Evolutionary conservation across 2,888 invertebrate genomes (phyloP).

Genomic region (Mimas tiliae): DNA sequence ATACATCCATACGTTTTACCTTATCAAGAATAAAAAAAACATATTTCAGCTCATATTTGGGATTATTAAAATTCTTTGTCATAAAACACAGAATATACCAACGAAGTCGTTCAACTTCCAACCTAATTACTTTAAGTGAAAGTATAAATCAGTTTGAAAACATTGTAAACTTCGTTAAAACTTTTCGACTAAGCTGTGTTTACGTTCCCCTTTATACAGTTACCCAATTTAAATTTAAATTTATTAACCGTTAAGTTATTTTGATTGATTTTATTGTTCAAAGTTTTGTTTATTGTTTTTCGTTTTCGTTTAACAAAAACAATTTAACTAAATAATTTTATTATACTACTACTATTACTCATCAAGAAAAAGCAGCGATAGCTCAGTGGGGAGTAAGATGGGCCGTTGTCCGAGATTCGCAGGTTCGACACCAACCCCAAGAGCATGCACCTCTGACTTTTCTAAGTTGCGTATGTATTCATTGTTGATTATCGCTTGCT

Average conservation of each 20-base stretch:
- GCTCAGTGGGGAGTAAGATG: no score
- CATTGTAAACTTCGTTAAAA: conserved; percentile 23
- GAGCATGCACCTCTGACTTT: no score
- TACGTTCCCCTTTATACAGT: conserved; percentile 27
- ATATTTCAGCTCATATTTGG: conserved; percentile 4
- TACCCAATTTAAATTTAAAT: conserved; percentile 28
- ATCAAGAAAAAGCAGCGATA: no score
- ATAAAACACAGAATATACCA: not conserved
- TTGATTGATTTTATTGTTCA: conserved; percentile 25
- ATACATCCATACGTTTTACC: not conserved
- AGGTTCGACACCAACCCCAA: no score
- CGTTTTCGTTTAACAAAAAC: not conserved
- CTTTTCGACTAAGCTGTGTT: conserved; percentile 21
- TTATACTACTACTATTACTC: no score
- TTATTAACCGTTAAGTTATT: conserved; percentile 28
- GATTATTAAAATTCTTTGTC: conserved; percentile 7
- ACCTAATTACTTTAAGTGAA: not conserved
- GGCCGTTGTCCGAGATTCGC: no score
- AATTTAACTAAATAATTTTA: not conserved
- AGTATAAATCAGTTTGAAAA: conserved; percentile 5
- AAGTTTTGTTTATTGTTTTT: conserved; percentile 22
- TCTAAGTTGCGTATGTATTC: no score
- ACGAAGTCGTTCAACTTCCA: not conserved
- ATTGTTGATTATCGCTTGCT: no score
- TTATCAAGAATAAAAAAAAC: not conserved